Percentiles rank a stretch among this genome's conserved stretches.
Conservation (phyloP, 92 coral and sea anemone species). For the Blastomussa wellsi region DNA sequence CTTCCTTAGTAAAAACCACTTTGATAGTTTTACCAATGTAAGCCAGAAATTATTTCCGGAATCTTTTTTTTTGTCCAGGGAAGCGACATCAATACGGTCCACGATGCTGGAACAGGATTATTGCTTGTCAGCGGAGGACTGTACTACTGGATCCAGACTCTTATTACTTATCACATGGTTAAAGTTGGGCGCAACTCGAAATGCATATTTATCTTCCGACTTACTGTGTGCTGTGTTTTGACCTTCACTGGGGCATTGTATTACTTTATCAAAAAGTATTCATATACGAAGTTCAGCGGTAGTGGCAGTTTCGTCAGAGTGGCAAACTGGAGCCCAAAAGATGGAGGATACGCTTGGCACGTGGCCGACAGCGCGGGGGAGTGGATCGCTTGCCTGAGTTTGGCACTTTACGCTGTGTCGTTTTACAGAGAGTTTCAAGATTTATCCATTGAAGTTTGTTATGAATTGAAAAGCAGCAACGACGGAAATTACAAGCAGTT, state of each 20-base stretch:
- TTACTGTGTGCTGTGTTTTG: neutral
- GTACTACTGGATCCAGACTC: conserved; percentile 14
- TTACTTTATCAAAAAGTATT: neutral
- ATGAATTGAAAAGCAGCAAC: neutral
- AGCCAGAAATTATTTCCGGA: too few species aligned
- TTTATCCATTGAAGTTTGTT: conserved; percentile 60
- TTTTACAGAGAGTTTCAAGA: conserved; percentile 77
- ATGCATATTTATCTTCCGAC: conserved; percentile 8
- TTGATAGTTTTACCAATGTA: too few species aligned
- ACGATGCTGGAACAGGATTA: neutral
- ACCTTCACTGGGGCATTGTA: neutral
- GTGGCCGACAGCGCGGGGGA: conserved; percentile 73
- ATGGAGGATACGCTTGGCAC: conserved; percentile 76
- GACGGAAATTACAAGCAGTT: neutral
- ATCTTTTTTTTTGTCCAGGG: neutral
- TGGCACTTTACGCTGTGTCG: conserved; percentile 61
- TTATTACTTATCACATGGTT: neutral
- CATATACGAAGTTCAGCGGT: neutral
- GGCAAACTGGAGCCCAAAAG: conserved; percentile 70
- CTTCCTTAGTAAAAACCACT: too few species aligned
- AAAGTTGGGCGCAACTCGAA: neutral
- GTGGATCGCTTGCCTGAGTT: conserved; percentile 78
- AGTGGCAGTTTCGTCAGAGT: neutral
- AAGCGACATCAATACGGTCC: neutral
- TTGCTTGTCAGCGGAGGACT: conserved; percentile 7